These are phyloP conservation scores for Sebastes trivittatus DNA, from an alignment of 2,797 vertebrate species.

Conservation along the genomic window DNA sequence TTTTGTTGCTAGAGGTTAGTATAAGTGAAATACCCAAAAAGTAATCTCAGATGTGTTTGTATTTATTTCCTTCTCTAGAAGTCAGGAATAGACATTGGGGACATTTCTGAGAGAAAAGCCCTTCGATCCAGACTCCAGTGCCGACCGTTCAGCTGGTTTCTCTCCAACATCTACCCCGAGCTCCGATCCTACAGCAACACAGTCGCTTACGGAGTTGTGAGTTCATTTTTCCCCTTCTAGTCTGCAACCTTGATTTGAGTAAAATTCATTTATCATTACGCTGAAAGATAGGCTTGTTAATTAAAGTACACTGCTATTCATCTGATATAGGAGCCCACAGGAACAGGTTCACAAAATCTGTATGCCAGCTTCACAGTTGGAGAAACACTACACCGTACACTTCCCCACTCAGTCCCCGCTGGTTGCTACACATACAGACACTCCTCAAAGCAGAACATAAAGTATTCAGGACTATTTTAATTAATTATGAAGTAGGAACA, in stretches of 20 bases:
- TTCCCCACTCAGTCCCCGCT: neutral
- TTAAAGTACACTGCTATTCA: neutral
- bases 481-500: constrained; percentile 26
- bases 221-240: constrained; percentile 25
- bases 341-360: neutral
- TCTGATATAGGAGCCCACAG: neutral
- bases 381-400: neutral
- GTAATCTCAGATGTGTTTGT: neutral
- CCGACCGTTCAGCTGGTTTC: constrained; percentile 95
- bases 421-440: neutral
- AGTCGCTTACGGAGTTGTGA: constrained; percentile 93
- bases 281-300: neutral
- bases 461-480: constrained; percentile 35
- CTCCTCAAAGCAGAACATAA: constrained; percentile 13
- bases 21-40: neutral
- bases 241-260: neutral
- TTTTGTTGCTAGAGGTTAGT: neutral
- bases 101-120: constrained; percentile 90
- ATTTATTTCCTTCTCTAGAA: constrained; percentile 77
- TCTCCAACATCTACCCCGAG: constrained; percentile 93
- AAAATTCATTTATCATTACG: neutral
- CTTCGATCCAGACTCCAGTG: constrained; percentile 90
- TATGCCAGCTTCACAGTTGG: neutral
- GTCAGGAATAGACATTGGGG: constrained; percentile 94
- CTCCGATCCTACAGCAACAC: constrained; percentile 93